Percentiles rank a stretch among this genome's conserved stretches.
Conservation (phyloP, 2,113 vertebrate species). For the Malurus cyaneus region DNA sequence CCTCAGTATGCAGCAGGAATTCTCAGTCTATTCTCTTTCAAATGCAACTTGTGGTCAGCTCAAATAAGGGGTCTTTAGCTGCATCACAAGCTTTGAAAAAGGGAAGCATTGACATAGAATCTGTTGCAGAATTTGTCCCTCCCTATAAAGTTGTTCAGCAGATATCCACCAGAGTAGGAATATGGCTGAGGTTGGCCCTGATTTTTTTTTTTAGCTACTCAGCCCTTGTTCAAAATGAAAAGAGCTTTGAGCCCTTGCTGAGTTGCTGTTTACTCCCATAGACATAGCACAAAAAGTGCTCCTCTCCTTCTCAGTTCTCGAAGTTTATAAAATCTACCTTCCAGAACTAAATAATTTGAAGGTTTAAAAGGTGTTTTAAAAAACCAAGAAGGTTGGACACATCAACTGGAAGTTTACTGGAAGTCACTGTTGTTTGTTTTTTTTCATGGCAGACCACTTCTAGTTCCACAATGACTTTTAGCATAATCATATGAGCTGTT, state of each 20-base stretch:
- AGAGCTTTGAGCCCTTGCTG: background rate
- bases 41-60: background rate
- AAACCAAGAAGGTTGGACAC: background rate
- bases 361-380: background rate
- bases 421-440: background rate
- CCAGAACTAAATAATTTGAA: background rate
- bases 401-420: background rate
- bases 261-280: background rate
- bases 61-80: background rate
- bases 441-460: background rate
- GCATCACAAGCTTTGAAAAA: background rate
- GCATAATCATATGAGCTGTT: background rate
- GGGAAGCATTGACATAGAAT: background rate
- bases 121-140: background rate
- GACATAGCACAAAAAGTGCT: accelerated
- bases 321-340: background rate
- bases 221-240: background rate
- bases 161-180: background rate
- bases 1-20: background rate
- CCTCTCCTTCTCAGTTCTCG: background rate
- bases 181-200: background rate
- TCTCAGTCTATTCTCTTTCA: background rate
- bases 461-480: background rate
- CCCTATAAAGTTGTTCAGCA: background rate
- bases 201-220: background rate